A percentile compares a stretch with the other conserved stretches of the same genome.
Evolutionary conservation across 2,797 vertebrate genomes (phyloP).

Genomic region (Esox lucius): DNA sequence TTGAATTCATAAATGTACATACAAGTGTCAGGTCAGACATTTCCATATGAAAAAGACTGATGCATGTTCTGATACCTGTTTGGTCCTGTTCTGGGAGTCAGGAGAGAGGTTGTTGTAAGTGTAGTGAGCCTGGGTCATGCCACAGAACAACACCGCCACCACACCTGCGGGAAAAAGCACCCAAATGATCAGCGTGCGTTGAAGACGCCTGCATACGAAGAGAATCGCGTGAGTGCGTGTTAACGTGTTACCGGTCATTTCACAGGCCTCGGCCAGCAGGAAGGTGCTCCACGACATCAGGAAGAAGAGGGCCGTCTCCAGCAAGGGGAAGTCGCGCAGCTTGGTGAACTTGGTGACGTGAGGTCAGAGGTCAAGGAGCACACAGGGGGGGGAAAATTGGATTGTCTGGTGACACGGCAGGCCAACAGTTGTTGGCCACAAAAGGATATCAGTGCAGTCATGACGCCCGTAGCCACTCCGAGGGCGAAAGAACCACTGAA

Average conservation of each 20-base stretch:
- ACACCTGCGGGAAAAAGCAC: slow-evolving; percentile 74
- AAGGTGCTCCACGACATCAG: slow-evolving; percentile 99
- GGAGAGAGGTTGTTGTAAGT: slow-evolving; percentile 95
- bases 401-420: too few relatives aligned
- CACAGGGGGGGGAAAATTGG: neutral
- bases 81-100: slow-evolving; percentile 91
- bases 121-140: slow-evolving; percentile 97
- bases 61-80: slow-evolving; percentile 78
- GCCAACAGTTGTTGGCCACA: slow-evolving; percentile 23
- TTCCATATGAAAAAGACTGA: neutral
- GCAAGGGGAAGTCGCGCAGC: slow-evolving; percentile 89
- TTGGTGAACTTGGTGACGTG: slow-evolving; percentile 98
- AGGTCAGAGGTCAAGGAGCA: slow-evolving; percentile 50
- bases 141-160: slow-evolving; percentile 95
- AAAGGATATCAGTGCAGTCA: slow-evolving; percentile 97
- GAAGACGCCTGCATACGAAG: neutral
- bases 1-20: neutral
- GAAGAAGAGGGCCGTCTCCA: slow-evolving; percentile 97
- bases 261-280: slow-evolving; percentile 93
- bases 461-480: slow-evolving; percentile 90
- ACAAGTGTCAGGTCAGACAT: neutral
- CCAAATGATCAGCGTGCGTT: neutral
- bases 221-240: neutral
- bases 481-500: slow-evolving; percentile 96
- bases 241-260: slow-evolving; percentile 84